phyloP scores from a whole-genome alignment of 1,140 invertebrate species.

The Drosophila setifemur region DNA sequence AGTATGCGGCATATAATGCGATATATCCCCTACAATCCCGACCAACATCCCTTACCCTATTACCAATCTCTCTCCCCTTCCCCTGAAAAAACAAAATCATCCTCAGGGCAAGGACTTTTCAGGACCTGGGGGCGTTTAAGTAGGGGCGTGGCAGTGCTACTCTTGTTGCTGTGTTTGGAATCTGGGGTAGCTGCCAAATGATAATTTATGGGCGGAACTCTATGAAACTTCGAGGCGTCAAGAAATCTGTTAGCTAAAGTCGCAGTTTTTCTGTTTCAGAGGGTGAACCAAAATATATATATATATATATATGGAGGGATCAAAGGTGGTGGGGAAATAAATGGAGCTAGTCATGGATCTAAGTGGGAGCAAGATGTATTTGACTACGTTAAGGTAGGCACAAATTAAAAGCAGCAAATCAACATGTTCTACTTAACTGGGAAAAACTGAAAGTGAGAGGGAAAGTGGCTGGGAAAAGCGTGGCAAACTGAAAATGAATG shows the following conservation, averaged over 20 bases:
- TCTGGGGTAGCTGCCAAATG: conserved; percentile 66
- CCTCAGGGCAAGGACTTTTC: conserved; percentile 28
- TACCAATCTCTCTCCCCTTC: background rate
- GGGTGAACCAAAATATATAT: no score
- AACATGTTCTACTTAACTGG: conserved; percentile 41
- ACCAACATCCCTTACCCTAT: background rate
- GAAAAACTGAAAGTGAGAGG: no score
- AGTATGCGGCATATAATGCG: conserved; percentile 61
- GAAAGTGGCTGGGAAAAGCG: conserved; percentile 5
- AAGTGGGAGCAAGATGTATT: conserved; percentile 40
- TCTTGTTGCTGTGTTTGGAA: conserved; percentile 13
- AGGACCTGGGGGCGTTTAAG: conserved; percentile 18
- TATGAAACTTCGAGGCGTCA: conserved; percentile 66
- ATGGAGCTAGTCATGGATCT: conserved; percentile 23
- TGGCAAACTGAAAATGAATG: background rate
- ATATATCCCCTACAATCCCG: conserved; percentile 31
- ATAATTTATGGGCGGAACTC: conserved; percentile 75
- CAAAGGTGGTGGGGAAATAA: background rate
- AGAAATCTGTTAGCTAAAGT: conserved; percentile 63
- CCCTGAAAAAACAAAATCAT: conserved; percentile 27
- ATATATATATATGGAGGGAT: no score
- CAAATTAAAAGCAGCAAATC: conserved; percentile 49
- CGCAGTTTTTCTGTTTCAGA: background rate
- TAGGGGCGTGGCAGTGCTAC: conserved; percentile 6
- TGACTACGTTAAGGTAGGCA: conserved; percentile 28